A percentile compares a stretch with the other conserved stretches of the same genome.
Evolutionary conservation across 2,113 vertebrate species (phyloP).

Genomic region (Hippocampus mohnikei): DNA sequence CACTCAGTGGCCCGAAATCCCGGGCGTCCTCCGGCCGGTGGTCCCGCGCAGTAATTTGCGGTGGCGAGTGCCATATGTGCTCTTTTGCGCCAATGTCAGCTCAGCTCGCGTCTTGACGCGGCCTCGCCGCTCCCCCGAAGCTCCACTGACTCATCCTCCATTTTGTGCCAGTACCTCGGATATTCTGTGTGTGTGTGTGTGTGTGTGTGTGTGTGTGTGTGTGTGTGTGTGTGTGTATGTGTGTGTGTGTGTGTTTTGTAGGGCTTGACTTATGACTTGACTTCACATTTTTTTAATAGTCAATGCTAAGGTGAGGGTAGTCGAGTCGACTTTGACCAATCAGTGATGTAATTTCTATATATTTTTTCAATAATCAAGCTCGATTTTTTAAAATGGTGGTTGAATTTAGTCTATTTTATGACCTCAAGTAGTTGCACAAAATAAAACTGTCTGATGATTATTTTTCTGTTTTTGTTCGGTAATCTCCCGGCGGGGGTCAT

Average conservation of each 20-base stretch:
- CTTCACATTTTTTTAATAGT: background rate
- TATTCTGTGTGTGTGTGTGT: background rate
- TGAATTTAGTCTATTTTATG: too few relatives aligned
- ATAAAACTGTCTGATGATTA: too few relatives aligned
- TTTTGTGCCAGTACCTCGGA: conserved; percentile 18
- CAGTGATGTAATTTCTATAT: too few relatives aligned
- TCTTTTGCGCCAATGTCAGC: conserved; percentile 50
- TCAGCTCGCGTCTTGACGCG: conserved; percentile 52
- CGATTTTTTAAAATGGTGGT: too few relatives aligned
- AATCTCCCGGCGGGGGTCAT: background rate
- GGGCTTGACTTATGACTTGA: background rate
- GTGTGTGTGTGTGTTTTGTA: background rate
- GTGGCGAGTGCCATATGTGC: conserved; percentile 37
- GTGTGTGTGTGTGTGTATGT: too few relatives aligned
- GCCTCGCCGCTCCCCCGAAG: conserved; percentile 45
- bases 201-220: too few relatives aligned
- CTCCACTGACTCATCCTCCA: conserved; percentile 49
- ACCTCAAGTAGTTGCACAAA: too few relatives aligned
- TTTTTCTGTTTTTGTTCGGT: too few relatives aligned
- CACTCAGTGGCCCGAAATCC: conserved; percentile 30
- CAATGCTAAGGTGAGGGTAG: too few relatives aligned
- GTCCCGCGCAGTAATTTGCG: conserved; percentile 45
- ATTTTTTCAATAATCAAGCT: too few relatives aligned
- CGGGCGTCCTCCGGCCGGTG: background rate
- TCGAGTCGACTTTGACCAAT: too few relatives aligned